phyloP scores from a whole-genome alignment of 2,797 vertebrate species.

The Poeciliopsis gracilis region DNA sequence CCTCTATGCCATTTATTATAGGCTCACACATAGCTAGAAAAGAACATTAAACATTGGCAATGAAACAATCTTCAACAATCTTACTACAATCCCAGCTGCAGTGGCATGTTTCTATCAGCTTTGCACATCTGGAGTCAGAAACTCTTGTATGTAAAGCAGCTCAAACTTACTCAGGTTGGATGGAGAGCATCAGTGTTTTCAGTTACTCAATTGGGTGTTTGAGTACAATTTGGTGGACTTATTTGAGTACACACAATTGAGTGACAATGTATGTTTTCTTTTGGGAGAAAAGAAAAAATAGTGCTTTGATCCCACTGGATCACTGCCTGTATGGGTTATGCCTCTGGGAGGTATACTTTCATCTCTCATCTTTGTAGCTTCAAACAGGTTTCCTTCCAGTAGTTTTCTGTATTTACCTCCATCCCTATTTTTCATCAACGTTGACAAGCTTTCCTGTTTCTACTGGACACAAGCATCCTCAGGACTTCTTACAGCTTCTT shows the following conservation, averaged over 20 bases:
- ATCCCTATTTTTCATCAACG: background rate
- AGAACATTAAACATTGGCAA: background rate
- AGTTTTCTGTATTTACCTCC: background rate
- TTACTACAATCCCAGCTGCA: background rate
- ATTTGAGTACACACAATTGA: background rate
- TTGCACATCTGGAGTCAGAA: background rate
- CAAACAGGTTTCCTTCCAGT: background rate
- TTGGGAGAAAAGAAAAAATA: too few species aligned
- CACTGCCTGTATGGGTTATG: background rate
- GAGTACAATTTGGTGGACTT: background rate
- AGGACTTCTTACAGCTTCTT: background rate
- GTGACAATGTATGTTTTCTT: too few species aligned
- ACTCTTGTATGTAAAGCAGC: background rate
- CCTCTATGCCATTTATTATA: background rate
- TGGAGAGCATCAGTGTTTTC: background rate
- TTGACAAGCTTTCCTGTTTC: background rate
- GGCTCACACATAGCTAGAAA: background rate
- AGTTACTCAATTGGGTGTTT: background rate
- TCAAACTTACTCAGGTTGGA: background rate
- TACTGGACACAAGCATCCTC: background rate
- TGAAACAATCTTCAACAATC: background rate
- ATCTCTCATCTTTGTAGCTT: background rate
- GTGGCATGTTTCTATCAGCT: background rate
- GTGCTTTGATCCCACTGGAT: background rate
- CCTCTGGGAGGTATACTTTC: background rate